A percentile compares a stretch with the other conserved stretches of the same genome.
These are phyloP conservation scores for Neotoxoptera formosana DNA, from an alignment of 1,140 invertebrate species.

Conservation along the genomic window DNA sequence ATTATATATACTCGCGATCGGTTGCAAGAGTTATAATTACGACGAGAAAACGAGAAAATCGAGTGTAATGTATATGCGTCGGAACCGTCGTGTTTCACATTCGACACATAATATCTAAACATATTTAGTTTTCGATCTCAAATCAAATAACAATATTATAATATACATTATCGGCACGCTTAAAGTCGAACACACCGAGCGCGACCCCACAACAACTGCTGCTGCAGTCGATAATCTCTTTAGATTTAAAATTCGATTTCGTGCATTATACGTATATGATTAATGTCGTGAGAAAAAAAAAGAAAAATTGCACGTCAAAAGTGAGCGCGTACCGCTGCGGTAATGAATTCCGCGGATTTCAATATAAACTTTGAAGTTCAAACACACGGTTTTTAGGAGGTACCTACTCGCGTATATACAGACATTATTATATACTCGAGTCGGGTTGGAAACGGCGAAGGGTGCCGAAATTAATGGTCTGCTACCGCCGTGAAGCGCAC, in stretches of 20 bases:
- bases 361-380: slow-evolving; percentile 25
- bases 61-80: background rate
- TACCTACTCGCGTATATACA: background rate
- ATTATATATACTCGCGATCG: background rate
- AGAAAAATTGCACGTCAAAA: background rate
- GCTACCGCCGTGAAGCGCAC: too few relatives aligned
- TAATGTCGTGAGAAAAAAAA: background rate
- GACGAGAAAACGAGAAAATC: background rate
- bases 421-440: background rate
- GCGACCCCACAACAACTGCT: background rate
- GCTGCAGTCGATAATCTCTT: background rate
- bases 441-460: background rate
- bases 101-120: too few relatives aligned
- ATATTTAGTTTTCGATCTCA: background rate
- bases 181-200: too few relatives aligned
- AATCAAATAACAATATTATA: background rate
- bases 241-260: background rate
- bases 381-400: slow-evolving; percentile 1
- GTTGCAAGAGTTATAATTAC: background rate
- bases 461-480: background rate
- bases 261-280: background rate
- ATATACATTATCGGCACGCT: background rate
- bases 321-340: background rate
- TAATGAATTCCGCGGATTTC: background rate
- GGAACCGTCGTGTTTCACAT: too few relatives aligned